Evolutionary conservation across 2,113 vertebrate species (phyloP), one percentile per base, ranked within the genome.

Genomic region (Alces alces): DNA sequence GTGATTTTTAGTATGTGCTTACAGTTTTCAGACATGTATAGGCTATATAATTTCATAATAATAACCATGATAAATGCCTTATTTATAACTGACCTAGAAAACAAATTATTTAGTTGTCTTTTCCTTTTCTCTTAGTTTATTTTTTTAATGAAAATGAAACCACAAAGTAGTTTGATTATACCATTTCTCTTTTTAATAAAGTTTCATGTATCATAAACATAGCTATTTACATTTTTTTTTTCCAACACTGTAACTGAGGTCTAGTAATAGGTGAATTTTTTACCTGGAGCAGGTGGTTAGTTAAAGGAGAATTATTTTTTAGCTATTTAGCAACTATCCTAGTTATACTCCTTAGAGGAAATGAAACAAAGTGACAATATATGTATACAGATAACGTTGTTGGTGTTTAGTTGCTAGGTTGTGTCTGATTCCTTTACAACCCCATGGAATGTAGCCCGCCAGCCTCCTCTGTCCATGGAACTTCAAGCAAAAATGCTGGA

Each of bases 121-220:
- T 85, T 58, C 28, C 82, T 76, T 92, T 91, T 79, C 89, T 82
- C 21, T 93, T 96, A 91, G 39, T 88, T 82, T 58, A 88, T 96
- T 97, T 94, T 98, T 96, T 85, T 36, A 92, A 96, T 95, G 92
- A 86, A 92, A 92, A 79, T 21, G 45, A 94, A 97, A 79, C 66
- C 82, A 92, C 17, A 76, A 89, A 76, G 70, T 97, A 97, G 90
- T 96, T 95, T 96, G 61, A 93, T 66, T 76, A 27, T 9, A 73
- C 61, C 33, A n/a, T 87, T 96, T 97, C 86, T 97, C 90, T 89
- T 96, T 98, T 96, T 97, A 98, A 98, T 98, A 98, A 98, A 98
- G 85, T 96, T 97, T 98, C 92, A 91, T 28, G 39, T 70, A 36
- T 85, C 54, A 92, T 91, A 45, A 95, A 95, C 10, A 92, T 87